phyloP scores from a whole-genome alignment of 2,113 vertebrate genomes.

The Nyctereutes procyonoides region DNA sequence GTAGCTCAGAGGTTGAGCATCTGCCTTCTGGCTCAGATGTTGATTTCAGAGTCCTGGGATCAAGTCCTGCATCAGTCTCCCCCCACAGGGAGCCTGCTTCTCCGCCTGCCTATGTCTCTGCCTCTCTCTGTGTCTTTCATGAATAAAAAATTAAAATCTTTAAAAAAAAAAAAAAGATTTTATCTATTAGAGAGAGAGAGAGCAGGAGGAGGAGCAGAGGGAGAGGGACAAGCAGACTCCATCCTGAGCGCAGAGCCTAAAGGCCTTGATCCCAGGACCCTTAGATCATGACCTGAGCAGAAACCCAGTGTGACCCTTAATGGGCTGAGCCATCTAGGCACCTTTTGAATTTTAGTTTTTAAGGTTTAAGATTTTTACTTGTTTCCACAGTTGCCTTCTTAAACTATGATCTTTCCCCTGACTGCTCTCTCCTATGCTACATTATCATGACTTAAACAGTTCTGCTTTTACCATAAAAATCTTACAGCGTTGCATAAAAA shows the following conservation, averaged over 20 bases:
- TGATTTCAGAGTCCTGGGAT: no score
- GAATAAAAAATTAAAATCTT: no score
- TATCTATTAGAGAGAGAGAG: background rate
- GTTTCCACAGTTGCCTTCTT: background rate
- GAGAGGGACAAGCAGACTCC: background rate
- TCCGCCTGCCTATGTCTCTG: no score
- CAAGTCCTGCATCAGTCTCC: no score
- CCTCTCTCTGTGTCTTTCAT: no score
- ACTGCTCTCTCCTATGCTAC: background rate
- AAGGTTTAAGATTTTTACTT: slow-evolving; percentile 32
- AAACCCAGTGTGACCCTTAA: background rate
- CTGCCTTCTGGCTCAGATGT: no score
- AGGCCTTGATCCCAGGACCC: background rate
- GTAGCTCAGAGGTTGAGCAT: no score
- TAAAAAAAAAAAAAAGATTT: background rate
- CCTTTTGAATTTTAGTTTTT: background rate
- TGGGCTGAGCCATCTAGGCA: background rate
- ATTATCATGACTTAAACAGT: slow-evolving; percentile 38
- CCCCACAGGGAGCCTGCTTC: no score
- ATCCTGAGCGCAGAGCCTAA: background rate
- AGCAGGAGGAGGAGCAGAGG: background rate
- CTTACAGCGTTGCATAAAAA: slow-evolving; percentile 58
- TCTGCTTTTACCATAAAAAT: slow-evolving; percentile 67
- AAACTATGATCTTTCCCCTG: slow-evolving; percentile 39
- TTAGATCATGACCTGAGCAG: background rate